phyloP scores from a whole-genome alignment of 2,888 invertebrate genomes.

The Neocrepidodera transversa region DNA sequence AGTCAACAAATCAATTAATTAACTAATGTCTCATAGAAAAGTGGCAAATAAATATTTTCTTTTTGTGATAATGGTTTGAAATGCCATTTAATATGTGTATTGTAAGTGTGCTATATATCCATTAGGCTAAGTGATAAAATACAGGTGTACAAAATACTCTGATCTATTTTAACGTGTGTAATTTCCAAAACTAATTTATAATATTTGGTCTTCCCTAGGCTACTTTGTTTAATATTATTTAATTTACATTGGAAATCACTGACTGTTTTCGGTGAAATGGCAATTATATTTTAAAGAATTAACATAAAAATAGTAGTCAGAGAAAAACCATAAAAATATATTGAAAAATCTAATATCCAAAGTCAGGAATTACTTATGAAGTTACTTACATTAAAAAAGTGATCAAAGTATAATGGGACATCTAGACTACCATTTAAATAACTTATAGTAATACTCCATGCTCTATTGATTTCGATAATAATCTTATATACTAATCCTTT shows the following conservation, averaged over 20 bases:
- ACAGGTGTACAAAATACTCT: not conserved
- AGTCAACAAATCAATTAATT: slow-evolving; percentile 36
- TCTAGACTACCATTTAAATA: slow-evolving; percentile 26
- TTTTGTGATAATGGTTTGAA: slow-evolving; percentile 56
- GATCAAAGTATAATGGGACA: slow-evolving; percentile 24
- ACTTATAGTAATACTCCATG: slow-evolving; percentile 39
- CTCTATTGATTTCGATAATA: slow-evolving; percentile 41
- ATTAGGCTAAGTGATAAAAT: slow-evolving; percentile 42
- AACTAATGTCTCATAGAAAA: slow-evolving; percentile 34
- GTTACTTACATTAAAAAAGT: too few species aligned
- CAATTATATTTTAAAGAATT: not conserved
- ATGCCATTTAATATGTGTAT: slow-evolving; percentile 56
- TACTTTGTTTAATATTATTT: too few species aligned
- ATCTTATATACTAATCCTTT: slow-evolving; percentile 40
- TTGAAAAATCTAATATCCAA: too few species aligned
- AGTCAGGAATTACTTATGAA: too few species aligned
- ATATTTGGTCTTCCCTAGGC: not conserved
- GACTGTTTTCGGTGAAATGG: too few species aligned
- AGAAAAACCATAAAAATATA: too few species aligned
- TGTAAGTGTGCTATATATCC: slow-evolving; percentile 59
- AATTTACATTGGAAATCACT: too few species aligned
- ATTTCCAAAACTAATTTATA: too few species aligned
- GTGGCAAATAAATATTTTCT: slow-evolving; percentile 46
- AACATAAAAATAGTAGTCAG: too few species aligned
- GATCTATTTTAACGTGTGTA: too few species aligned